Evolutionary conservation across 2,888 invertebrate genomes (phyloP).

Genomic region (Lasioglossum pauxillum): DNA sequence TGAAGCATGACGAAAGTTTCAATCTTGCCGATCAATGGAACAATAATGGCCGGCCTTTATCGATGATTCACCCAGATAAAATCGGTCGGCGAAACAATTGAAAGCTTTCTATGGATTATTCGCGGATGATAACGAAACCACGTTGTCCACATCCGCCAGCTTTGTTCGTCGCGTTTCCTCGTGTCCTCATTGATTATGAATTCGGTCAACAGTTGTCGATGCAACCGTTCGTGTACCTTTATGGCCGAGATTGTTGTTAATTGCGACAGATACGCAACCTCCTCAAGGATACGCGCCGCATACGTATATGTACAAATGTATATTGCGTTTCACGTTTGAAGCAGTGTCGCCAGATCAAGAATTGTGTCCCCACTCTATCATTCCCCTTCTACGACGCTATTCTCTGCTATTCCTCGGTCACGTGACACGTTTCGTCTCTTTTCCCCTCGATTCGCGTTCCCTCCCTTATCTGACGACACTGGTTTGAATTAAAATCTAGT

Average conservation of each 20-base stretch:
- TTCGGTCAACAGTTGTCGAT: background rate
- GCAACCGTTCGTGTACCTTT: conserved; percentile 4
- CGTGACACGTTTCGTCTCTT: no score
- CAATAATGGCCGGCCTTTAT: conserved; percentile 7
- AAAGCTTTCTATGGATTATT: background rate
- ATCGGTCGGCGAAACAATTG: background rate
- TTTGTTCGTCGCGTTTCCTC: background rate
- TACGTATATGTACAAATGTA: background rate
- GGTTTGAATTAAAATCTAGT: background rate
- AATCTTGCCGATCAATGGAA: background rate
- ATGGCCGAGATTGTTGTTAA: background rate
- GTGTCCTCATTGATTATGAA: background rate
- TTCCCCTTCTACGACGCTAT: no score
- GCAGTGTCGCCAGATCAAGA: no score
- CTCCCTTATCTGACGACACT: no score
- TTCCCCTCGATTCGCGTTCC: no score
- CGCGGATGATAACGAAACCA: background rate
- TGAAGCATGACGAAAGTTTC: background rate
- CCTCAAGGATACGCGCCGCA: background rate
- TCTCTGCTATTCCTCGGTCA: no score
- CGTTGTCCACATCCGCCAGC: no score
- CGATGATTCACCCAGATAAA: conserved; percentile 33
- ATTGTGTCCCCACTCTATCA: no score
- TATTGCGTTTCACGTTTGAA: background rate
- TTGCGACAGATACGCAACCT: background rate